Evolutionary conservation across 92 coral and sea anemone genomes (phyloP).

Genomic region (Parazoanthus swiftii): DNA sequence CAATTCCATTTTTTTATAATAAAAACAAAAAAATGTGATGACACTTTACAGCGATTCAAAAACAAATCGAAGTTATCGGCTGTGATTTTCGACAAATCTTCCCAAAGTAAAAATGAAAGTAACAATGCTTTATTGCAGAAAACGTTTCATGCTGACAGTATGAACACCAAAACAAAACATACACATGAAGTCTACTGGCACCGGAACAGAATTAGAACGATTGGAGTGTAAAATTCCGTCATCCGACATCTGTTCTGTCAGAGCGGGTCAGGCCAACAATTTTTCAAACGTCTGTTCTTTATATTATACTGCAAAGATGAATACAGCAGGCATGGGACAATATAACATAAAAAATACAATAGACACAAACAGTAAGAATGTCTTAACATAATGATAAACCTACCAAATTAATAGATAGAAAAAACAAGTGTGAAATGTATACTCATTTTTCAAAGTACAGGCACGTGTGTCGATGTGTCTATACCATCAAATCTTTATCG

Average conservation of each 20-base stretch:
- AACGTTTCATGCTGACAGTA: not conserved
- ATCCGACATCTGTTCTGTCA: constrained; percentile 29
- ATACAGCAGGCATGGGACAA: not conserved
- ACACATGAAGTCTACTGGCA: not conserved
- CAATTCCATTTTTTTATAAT: too few relatives aligned
- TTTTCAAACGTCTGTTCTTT: not conserved
- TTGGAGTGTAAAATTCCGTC: not conserved
- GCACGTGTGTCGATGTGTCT: not conserved
- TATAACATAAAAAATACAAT: not conserved
- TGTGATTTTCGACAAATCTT: not conserved
- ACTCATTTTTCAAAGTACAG: not conserved
- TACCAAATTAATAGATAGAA: not conserved
- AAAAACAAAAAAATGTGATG: not conserved
- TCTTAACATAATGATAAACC: not conserved
- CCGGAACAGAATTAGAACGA: not conserved
- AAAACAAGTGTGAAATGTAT: not conserved
- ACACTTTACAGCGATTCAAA: not conserved
- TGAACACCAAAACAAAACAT: not conserved
- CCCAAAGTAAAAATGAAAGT: not conserved
- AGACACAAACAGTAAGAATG: not conserved
- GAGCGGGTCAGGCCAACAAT: not conserved
- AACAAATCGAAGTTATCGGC: not conserved
- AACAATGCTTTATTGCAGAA: not conserved
- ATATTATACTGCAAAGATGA: not conserved
- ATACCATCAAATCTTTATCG: not conserved